Evolutionary conservation across 2,113 vertebrate genomes (phyloP).

Genomic region (Sinocyclocheilus rhinocerous): DNA sequence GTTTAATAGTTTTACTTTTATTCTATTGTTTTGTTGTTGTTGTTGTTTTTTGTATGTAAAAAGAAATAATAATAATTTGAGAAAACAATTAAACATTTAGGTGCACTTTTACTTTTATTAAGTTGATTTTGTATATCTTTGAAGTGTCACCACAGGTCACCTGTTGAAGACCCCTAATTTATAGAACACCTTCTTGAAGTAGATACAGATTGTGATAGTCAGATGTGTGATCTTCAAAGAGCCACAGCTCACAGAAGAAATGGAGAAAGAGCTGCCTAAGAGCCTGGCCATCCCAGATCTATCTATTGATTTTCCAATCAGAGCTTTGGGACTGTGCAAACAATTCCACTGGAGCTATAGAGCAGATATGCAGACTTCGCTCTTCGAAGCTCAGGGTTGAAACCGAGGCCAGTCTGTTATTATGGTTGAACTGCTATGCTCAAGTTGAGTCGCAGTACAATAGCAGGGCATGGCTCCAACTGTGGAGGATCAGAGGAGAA

Average conservation of each 20-base stretch:
- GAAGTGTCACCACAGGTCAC: neutral
- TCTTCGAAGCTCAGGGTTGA: conserved; percentile 49
- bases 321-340: conserved; percentile 56
- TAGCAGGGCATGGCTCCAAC: conserved; percentile 52
- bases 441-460: conserved; percentile 48
- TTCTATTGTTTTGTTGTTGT: no score
- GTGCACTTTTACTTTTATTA: no score
- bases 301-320: conserved; percentile 52
- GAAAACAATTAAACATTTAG: no score
- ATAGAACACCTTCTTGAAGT: neutral
- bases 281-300: conserved; percentile 29
- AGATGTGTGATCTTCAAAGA: conserved; percentile 9
- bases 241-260: conserved; percentile 24
- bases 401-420: conserved; percentile 54
- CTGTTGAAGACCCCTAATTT: neutral
- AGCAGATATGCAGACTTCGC: conserved; percentile 48
- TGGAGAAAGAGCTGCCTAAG: neutral
- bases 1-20: no score
- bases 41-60: no score
- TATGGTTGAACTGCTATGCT: conserved; percentile 47
- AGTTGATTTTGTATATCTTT: no score
- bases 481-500: conserved; percentile 47
- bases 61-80: no score
- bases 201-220: neutral
- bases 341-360: conserved; percentile 47